Evolutionary conservation across 2,888 invertebrate genomes (phyloP), one percentile per base, ranked within the genome.

Genomic region (Stenichneumon culpator): DNA sequence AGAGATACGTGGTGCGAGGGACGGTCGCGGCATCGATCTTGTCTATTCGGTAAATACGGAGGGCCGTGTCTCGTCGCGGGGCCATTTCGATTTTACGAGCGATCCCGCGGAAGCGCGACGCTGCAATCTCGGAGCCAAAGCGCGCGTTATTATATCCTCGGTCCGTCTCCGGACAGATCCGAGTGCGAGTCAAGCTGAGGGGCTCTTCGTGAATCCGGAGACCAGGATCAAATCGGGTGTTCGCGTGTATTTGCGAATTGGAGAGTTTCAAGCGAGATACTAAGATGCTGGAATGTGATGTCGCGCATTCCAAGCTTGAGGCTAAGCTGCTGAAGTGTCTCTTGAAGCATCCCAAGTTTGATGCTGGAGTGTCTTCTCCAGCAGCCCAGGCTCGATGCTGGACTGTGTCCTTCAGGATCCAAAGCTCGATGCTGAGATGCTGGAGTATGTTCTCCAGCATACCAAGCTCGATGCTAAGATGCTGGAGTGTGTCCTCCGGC

Each of bases 11-110:
- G 57, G 32, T 52, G 69, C 14, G 60, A 69, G 57, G 32, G 50
- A 57, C 65, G 74, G 50, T 65, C 28, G 57, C 86, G 77, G 88
- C 90, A 90, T 90, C 90, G 89, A 90, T 91, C 89, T 90, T 86
- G 87, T 83, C 90, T 87, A 90, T 89, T 83, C 68, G 69, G 69
- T 72, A 70, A 80, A 79, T 79, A 88, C 80, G 80, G 72, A 74
- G 82, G 63, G 67, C 22, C 22, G n/a, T 39, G 28, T 54, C 70
- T 44, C 73, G 77, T 74, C 74, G 69, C 36, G 74, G 72, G 63
- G 81, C 82, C 83, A 86, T 89, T 90, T 87, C 87, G 83, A 87
- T 90, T 92, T 91, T 90, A 91, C 90, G 89, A 90, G 87, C 52
- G 82, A 74, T 82, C 79, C 65, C 77, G 47, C 69, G 60, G 44